phyloP scores from a whole-genome alignment of 2,113 vertebrate species.

The Glaucomys volans region DNA sequence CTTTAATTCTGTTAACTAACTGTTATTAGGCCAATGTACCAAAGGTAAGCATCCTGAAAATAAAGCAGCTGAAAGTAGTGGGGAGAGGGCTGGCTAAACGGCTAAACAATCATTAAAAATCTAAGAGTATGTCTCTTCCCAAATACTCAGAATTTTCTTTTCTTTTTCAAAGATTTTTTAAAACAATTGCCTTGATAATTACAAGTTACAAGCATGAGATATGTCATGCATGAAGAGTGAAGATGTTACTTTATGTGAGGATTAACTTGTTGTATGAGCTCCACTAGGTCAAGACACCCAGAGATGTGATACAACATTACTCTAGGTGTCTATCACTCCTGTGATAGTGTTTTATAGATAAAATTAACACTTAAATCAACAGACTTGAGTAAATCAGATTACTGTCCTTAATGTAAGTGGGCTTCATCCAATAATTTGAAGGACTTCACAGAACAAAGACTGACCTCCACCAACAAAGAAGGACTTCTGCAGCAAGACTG shows the following conservation, averaged over 20 bases:
- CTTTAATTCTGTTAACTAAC: neutral
- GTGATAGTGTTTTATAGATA: neutral
- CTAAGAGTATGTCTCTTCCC: neutral
- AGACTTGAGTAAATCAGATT: neutral
- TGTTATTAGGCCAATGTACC: neutral
- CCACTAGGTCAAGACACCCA: neutral
- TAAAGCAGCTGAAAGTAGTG: neutral
- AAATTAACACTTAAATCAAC: neutral
- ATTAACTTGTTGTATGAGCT: neutral
- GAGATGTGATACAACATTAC: neutral
- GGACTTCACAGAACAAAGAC: too few relatives aligned
- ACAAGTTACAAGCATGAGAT: neutral
- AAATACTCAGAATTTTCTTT: neutral
- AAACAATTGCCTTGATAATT: neutral
- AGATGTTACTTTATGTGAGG: neutral
- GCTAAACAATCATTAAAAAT: neutral
- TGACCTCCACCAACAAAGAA: neutral
- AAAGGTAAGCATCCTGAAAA: neutral
- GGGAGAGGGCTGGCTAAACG: neutral
- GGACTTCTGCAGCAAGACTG: neutral
- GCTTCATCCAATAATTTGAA: neutral
- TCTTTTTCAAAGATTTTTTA: neutral
- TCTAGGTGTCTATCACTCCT: neutral
- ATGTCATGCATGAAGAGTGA: neutral
- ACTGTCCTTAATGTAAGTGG: too few relatives aligned